Evolutionary conservation across 1,140 invertebrate genomes (phyloP), one percentile per base, ranked within the genome.

Genomic region (Hyphantria cunea): DNA sequence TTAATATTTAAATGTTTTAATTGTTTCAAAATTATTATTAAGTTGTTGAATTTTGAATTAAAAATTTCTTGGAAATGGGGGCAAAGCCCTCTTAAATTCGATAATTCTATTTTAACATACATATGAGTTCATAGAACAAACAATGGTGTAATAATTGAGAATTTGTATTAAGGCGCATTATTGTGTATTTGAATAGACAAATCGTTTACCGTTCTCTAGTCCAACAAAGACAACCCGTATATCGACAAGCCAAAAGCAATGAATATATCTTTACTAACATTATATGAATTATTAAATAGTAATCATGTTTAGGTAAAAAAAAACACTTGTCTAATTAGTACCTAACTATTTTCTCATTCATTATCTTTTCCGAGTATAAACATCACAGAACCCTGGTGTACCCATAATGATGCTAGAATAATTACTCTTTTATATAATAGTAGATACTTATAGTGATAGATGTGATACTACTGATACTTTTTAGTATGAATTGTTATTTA

Each of bases 121-220:
- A 71, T 73, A 75, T 75, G 67, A 74, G 82, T 88, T 86, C 80
- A 64, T 73, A 78, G 83, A 88, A 88, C 82, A 67, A 68, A 69
- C 67, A 61, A 71, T 70, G 67, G 72, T 64, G 64, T 64, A 66
- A 58, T 11, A 63, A 65, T 67, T 44, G 74, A 68, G 68, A 65
- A 49, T 76, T 68, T 74, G 72, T 79, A 66, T 72, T 74, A 70
- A 64, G 56, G 77, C 68, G 62, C 72, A 68, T n/a, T 66, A 15
- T 12, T 68, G 65, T 68, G 49, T 50, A 71, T 39, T 39, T 3
- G 7, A 10, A 75, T 78, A 79, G 66, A 78, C 68, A 72, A 65
- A 78, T 81, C 68, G 82, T 78, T 86, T 86, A 89, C 86, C 83
- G 82, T 73, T 80, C 74, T 89, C 84, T 89, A 89, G 86, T 89